These are phyloP conservation scores for Diplogasteroides magnus DNA, from an alignment of 1,140 invertebrate genomes.

Conservation along the genomic window DNA sequence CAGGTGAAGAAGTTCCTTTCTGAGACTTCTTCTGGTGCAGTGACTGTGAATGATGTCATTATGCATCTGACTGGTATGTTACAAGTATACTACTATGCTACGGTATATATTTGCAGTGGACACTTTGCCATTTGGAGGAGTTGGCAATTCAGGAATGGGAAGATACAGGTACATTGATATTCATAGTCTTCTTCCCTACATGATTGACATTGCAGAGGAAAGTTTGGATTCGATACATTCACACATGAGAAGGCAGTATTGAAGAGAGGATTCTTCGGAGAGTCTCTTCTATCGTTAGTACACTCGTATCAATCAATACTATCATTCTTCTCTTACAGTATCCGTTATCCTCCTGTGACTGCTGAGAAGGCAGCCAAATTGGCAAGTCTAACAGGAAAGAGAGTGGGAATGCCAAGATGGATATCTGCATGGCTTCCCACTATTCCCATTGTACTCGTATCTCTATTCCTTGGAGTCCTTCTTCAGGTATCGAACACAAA, in stretches of 20 bases:
- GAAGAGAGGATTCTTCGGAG: constrained; percentile 34
- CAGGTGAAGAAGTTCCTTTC: constrained; percentile 23
- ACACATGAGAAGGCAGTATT: constrained; percentile 80
- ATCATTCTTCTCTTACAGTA: constrained; percentile 9
- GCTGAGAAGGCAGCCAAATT: constrained; percentile 27
- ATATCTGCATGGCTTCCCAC: constrained; percentile 1
- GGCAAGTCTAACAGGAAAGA: constrained; percentile 23
- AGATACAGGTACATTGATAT: constrained; percentile 61
- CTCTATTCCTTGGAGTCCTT: constrained; percentile 27
- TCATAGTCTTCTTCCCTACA: background rate
- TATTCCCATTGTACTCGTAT: constrained; percentile 24
- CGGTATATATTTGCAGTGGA: constrained; percentile 51
- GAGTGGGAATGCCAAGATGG: constrained; percentile 13
- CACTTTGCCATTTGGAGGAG: constrained; percentile 63
- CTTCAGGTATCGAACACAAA: constrained; percentile 33
- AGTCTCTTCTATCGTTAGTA: constrained; percentile 30
- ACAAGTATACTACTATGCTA: background rate
- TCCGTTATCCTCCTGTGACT: constrained; percentile 33
- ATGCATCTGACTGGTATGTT: constrained; percentile 68
- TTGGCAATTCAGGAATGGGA: constrained; percentile 85
- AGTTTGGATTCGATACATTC: constrained; percentile 82
- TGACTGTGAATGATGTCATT: constrained; percentile 83
- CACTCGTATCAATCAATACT: background rate
- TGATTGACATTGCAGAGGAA: too few species aligned
- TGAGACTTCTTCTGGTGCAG: constrained; percentile 74